Evolutionary conservation across 2,888 invertebrate species (phyloP).

Genomic region (Sericinus montela): DNA sequence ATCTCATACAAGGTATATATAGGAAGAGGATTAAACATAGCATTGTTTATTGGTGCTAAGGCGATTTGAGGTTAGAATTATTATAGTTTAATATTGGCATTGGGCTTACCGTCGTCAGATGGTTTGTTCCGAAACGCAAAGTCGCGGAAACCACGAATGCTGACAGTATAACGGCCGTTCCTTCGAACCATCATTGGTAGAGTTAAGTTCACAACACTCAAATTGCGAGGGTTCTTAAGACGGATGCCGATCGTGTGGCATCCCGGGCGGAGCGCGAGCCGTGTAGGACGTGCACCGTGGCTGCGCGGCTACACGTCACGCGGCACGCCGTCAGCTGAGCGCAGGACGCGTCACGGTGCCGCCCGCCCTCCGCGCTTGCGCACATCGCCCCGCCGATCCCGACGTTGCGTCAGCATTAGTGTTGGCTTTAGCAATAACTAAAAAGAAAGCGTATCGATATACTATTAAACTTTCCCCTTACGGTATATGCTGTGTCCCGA

Average conservation of each 20-base stretch:
- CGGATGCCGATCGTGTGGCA: constrained; percentile 38
- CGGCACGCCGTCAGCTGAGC: constrained; percentile 64
- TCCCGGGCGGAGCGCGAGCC: constrained; percentile 24
- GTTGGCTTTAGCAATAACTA: constrained; percentile 9
- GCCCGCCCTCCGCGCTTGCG: constrained; percentile 64
- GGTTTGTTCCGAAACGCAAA: constrained; percentile 68
- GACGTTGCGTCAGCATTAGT: constrained; percentile 20
- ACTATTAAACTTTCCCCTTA: too few species aligned
- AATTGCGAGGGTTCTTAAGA: constrained; percentile 25
- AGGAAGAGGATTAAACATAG: constrained; percentile 10
- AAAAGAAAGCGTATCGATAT: too few species aligned
- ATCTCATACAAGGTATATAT: neutral
- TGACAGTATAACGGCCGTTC: constrained; percentile 74
- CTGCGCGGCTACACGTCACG: constrained; percentile 59
- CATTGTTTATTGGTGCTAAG: constrained; percentile 18
- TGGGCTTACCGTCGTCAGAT: constrained; percentile 66
- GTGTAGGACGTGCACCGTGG: constrained; percentile 46
- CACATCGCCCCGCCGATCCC: constrained; percentile 42
- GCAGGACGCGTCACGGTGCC: constrained; percentile 53
- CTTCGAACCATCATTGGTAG: constrained; percentile 70
- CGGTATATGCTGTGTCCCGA: too few species aligned
- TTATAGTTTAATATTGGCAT: constrained; percentile 11
- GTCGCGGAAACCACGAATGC: constrained; percentile 74
- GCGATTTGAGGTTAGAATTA: constrained; percentile 28
- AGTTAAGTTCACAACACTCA: constrained; percentile 34